phyloP scores from a whole-genome alignment of 1,140 invertebrate species.

The Drosophila subobscura region DNA sequence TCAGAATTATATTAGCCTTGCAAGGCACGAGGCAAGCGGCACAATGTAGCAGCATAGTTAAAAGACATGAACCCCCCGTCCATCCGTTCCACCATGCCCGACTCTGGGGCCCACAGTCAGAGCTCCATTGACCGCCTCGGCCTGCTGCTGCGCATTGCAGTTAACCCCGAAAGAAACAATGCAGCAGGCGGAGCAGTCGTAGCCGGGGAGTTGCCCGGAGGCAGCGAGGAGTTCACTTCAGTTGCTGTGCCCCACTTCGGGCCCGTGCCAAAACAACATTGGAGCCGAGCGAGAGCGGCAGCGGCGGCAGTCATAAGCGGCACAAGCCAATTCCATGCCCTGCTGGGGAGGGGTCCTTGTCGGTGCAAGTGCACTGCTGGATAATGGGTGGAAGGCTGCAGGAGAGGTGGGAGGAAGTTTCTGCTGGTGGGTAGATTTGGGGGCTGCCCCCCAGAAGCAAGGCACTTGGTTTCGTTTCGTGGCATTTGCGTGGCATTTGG shows the following conservation, averaged over 20 bases:
- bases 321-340: slow-evolving; percentile 50
- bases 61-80: not conserved
- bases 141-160: slow-evolving; percentile 72
- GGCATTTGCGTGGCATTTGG: slow-evolving; percentile 69
- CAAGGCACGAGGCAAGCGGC: too few species aligned
- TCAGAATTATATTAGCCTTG: too few species aligned
- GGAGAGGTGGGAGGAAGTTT: not conserved
- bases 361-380: slow-evolving; percentile 36
- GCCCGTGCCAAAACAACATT: slow-evolving; percentile 64
- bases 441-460: slow-evolving; percentile 40
- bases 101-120: slow-evolving; percentile 30
- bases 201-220: too few species aligned
- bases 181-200: slow-evolving; percentile 38
- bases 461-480: slow-evolving; percentile 60
- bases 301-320: slow-evolving; percentile 32
- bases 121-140: slow-evolving; percentile 44
- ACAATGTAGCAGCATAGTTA: too few species aligned
- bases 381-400: slow-evolving; percentile 4
- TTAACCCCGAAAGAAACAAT: slow-evolving; percentile 78
- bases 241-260: slow-evolving; percentile 66
- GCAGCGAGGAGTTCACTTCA: slow-evolving; percentile 9
- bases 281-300: slow-evolving; percentile 50
- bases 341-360: slow-evolving; percentile 16
- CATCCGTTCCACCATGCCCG: slow-evolving; percentile 2
- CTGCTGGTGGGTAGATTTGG: slow-evolving; percentile 27